Evolutionary conservation across 1,140 invertebrate species (phyloP).

Genomic region (Trichoplusia ni): DNA sequence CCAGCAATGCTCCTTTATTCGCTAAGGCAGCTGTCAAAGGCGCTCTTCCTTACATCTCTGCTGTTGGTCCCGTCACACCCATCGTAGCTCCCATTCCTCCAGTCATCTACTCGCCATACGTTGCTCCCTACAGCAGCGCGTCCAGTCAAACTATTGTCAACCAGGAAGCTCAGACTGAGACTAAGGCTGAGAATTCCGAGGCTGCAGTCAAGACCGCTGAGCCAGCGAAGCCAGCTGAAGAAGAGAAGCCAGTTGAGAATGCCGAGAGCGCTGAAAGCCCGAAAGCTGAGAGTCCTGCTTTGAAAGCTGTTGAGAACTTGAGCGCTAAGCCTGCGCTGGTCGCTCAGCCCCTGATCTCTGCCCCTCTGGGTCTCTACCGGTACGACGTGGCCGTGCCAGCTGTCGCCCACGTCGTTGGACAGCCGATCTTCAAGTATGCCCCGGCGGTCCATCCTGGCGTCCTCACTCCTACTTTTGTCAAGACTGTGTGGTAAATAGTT

Average conservation of each 20-base stretch:
- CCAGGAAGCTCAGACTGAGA: constrained; percentile 32
- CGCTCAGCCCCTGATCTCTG: not conserved
- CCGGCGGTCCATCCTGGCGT: constrained; percentile 27
- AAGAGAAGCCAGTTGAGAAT: constrained; percentile 2
- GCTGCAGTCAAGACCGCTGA: constrained; percentile 43
- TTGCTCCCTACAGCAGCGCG: constrained; percentile 8
- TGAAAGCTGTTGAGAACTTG: constrained; percentile 19
- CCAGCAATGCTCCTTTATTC: constrained; percentile 39
- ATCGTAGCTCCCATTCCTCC: constrained; percentile 27
- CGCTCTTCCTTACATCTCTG: constrained; percentile 16
- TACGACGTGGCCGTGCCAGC: constrained; percentile 4
- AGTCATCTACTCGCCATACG: constrained; percentile 29
- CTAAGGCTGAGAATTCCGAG: constrained; percentile 25
- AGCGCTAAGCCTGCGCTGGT: constrained; percentile 2
- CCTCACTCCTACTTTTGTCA: constrained; percentile 34
- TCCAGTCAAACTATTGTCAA: constrained; percentile 11
- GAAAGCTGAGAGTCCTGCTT: constrained; percentile 12
- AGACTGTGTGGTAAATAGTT: constrained; percentile 38
- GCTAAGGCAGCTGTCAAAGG: constrained; percentile 29
- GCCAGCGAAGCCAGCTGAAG: constrained; percentile 11
- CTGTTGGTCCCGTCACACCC: constrained; percentile 21
- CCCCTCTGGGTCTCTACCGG: not conserved
- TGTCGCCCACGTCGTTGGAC: constrained; percentile 1
- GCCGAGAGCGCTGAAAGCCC: constrained; percentile 22
- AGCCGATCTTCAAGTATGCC: constrained; percentile 34